Evolutionary conservation across 1,140 invertebrate genomes (phyloP).

Genomic region (Cotesia glomerata): DNA sequence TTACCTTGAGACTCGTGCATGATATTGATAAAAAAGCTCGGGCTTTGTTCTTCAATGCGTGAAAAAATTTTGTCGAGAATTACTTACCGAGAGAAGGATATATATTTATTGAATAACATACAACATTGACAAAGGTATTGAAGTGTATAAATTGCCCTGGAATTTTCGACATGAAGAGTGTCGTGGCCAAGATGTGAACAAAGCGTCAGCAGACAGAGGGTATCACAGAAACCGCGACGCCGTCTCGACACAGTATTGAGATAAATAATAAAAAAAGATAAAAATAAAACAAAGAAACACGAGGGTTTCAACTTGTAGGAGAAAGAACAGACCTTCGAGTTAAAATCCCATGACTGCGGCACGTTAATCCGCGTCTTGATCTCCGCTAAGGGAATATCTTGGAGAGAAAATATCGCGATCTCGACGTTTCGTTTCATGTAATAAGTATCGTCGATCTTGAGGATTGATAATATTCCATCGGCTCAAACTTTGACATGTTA

Average conservation of each 20-base stretch:
- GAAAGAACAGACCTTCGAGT: constrained; percentile 23
- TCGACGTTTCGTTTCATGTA: background rate
- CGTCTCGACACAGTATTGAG: constrained; percentile 1
- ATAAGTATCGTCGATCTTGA: background rate
- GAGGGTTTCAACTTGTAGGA: background rate
- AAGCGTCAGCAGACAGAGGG: background rate
- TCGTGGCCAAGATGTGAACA: background rate
- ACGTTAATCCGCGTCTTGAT: constrained; percentile 27
- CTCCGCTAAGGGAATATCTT: background rate
- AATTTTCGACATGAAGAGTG: background rate
- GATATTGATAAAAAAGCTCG: too few relatives aligned
- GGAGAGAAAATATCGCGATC: background rate
- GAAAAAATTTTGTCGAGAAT: too few relatives aligned
- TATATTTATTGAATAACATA: too few relatives aligned
- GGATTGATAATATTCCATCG: constrained; percentile 14
- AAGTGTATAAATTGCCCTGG: too few relatives aligned
- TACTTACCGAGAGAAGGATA: too few relatives aligned
- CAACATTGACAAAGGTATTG: too few relatives aligned
- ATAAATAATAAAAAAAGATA: background rate
- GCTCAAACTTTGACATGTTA: constrained; percentile 2
- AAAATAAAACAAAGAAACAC: background rate
- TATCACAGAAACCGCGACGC: background rate
- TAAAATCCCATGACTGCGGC: constrained; percentile 20
- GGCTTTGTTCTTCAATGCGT: too few relatives aligned
- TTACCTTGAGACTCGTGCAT: too few relatives aligned